Conservation (phyloP, 2,113 vertebrate species). For the Rhinolophus sinicus region DNA sequence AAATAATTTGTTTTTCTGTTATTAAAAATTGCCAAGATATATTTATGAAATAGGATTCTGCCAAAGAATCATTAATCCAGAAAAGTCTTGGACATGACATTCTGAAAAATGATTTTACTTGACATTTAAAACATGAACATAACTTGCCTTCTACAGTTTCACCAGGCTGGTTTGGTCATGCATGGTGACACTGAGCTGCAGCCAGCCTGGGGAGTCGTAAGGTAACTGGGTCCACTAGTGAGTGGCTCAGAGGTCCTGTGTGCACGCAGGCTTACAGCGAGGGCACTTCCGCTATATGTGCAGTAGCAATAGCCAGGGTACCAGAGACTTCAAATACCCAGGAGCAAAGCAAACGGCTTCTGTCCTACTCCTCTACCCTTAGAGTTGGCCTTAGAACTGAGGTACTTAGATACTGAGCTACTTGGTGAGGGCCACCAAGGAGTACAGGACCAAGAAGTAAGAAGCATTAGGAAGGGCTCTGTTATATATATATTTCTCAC, state of each 20-base stretch:
- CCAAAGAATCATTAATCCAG: constrained; percentile 62
- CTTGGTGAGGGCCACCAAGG: background rate
- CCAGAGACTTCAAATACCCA: background rate
- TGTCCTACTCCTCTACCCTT: background rate
- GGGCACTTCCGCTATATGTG: rapidly evolving
- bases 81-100: constrained; percentile 68
- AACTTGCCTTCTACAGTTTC: constrained; percentile 16
- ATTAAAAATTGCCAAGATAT: background rate
- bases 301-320: background rate
- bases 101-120: constrained; percentile 40
- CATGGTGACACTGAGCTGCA: background rate
- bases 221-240: background rate
- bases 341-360: background rate
- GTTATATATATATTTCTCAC: background rate
- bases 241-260: background rate
- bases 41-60: constrained; percentile 55
- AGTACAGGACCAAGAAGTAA: background rate
- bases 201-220: background rate
- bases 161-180: background rate
- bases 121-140: constrained; percentile 42
- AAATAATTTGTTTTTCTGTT: constrained; percentile 40
- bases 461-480: background rate
- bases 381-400: background rate
- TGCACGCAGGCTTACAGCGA: rapidly evolving
- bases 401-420: background rate